Evolutionary conservation across 2,888 invertebrate species (phyloP).

Genomic region (Miltochrista miniata): DNA sequence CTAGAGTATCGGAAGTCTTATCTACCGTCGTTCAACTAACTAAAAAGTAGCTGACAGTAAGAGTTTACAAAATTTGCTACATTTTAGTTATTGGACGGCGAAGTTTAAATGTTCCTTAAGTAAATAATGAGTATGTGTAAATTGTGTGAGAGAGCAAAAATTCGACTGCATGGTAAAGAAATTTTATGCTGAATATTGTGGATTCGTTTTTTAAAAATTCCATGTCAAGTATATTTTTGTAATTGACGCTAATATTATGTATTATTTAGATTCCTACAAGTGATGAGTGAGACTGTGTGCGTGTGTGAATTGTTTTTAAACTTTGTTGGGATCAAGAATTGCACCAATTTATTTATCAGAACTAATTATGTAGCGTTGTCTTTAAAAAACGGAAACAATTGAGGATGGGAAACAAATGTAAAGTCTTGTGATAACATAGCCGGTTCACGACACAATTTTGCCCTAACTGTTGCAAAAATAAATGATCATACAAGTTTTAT

Average conservation of each 20-base stretch:
- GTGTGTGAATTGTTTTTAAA: too few species aligned
- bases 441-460: too few species aligned
- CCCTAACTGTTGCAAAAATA: too few species aligned
- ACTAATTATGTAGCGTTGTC: too few species aligned
- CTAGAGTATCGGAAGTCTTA: conserved; percentile 6
- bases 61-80: conserved; percentile 11
- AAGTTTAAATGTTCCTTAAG: conserved; percentile 50
- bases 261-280: too few species aligned
- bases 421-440: too few species aligned
- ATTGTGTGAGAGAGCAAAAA: conserved; percentile 27
- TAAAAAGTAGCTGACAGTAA: background rate
- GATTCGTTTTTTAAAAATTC: conserved; percentile 20
- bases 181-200: conserved; percentile 24
- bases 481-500: too few species aligned
- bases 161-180: conserved; percentile 19
- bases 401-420: too few species aligned
- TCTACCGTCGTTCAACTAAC: background rate
- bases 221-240: conserved; percentile 14
- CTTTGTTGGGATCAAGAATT: too few species aligned
- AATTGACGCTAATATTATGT: background rate
- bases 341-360: too few species aligned
- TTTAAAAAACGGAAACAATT: too few species aligned
- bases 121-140: conserved; percentile 32
- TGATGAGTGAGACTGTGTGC: too few species aligned
- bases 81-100: background rate